These are phyloP conservation scores for Parnassius mnemosyne DNA, from an alignment of 2,888 invertebrate genomes.

Conservation along the genomic window DNA sequence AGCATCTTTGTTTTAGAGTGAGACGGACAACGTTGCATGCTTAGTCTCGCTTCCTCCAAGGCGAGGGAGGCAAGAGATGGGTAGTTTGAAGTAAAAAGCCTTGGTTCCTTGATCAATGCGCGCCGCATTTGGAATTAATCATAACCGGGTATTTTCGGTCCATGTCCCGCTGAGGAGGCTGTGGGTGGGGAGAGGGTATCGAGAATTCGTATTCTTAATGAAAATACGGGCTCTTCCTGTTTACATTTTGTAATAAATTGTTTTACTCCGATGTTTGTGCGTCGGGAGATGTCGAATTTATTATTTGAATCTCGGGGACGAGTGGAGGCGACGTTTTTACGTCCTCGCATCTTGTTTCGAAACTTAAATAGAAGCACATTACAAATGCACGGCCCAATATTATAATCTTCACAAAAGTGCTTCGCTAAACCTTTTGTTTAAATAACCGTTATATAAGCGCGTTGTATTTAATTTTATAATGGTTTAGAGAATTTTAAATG, in stretches of 20 bases:
- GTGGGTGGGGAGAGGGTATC: slow-evolving; percentile 50
- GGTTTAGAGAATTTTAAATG: no score
- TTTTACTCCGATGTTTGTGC: slow-evolving; percentile 71
- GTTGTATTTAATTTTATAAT: no score
- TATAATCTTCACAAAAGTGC: slow-evolving; percentile 4
- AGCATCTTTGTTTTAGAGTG: slow-evolving; percentile 81
- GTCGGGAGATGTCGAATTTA: slow-evolving; percentile 46
- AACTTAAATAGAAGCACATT: slow-evolving; percentile 19
- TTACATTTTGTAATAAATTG: slow-evolving; percentile 81
- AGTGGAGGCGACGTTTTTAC: slow-evolving; percentile 22
- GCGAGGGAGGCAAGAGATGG: slow-evolving; percentile 61
- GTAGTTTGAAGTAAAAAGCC: slow-evolving; percentile 80
- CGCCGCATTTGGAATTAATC: slow-evolving; percentile 80
- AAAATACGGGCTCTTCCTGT: slow-evolving; percentile 79
- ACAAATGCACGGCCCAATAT: slow-evolving; percentile 2
- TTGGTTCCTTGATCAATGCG: slow-evolving; percentile 79
- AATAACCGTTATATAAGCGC: no score
- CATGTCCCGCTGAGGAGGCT: slow-evolving; percentile 53
- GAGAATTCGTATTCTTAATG: slow-evolving; percentile 79
- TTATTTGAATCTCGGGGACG: slow-evolving; percentile 45
- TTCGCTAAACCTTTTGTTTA: no score
- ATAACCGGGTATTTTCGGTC: slow-evolving; percentile 81
- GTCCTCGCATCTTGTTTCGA: slow-evolving; percentile 14
- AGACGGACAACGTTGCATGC: slow-evolving; percentile 69
- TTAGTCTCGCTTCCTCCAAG: slow-evolving; percentile 70